A percentile compares a stretch with the other conserved stretches of the same genome.
Evolutionary conservation across 35 echinoderm and acorn worm species (phyloP).

Genomic region (Patiria miniata): DNA sequence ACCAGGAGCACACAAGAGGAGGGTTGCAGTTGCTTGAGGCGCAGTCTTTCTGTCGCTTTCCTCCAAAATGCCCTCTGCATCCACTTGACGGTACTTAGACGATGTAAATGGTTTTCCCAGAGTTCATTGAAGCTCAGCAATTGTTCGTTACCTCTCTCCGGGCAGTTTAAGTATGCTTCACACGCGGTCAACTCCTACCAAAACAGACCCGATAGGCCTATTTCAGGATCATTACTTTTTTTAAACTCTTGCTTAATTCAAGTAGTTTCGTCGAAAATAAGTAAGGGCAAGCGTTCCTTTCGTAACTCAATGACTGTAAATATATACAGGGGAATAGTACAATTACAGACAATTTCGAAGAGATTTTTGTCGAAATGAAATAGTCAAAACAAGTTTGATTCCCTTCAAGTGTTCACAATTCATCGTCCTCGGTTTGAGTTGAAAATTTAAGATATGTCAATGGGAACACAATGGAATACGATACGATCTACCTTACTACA

Average conservation of each 20-base stretch:
- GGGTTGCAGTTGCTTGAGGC: background rate
- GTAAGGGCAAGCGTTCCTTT: background rate
- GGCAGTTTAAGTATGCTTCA: background rate
- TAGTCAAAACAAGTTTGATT: no score
- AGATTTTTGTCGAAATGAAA: no score
- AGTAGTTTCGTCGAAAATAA: background rate
- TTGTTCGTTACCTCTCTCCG: background rate
- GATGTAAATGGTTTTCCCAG: constrained; percentile 9
- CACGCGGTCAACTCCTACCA: background rate
- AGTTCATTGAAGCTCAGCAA: background rate
- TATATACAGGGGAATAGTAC: no score
- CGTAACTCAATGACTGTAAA: background rate
- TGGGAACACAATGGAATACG: no score
- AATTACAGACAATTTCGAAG: no score
- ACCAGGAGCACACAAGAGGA: background rate
- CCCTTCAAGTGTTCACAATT: no score
- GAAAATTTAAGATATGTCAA: no score
- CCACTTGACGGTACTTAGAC: background rate
- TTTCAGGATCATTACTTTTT: background rate
- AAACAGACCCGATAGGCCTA: background rate
- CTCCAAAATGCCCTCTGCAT: background rate
- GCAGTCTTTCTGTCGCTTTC: constrained; percentile 17
- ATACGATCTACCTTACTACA: no score
- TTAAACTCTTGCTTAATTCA: background rate
- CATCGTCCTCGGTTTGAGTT: no score